Conservation (phyloP, 2,797 vertebrate species). For the Varecia variegata region DNA sequence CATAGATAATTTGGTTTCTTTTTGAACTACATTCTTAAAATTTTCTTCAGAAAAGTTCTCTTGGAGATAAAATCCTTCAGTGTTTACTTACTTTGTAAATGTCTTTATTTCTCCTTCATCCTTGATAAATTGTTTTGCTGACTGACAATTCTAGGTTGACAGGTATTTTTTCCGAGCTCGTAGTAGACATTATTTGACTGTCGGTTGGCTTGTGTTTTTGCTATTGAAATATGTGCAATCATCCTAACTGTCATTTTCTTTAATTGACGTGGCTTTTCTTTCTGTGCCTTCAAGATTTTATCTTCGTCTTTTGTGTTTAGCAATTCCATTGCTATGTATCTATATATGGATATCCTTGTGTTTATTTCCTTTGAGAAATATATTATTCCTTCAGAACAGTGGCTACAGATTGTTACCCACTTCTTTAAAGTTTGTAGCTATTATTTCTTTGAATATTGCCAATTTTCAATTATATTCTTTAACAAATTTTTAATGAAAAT, state of each 20-base stretch:
- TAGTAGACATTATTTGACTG: background rate
- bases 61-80: background rate
- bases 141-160: constrained; percentile 12
- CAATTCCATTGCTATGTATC: background rate
- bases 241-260: background rate
- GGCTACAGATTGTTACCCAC: background rate
- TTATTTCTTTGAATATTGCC: background rate
- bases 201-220: background rate
- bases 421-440: background rate
- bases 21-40: background rate
- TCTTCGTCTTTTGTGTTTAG: background rate
- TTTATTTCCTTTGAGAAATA: background rate
- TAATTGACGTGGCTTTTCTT: background rate
- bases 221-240: background rate
- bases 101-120: constrained; percentile 30
- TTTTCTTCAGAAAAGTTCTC: background rate
- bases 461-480: background rate
- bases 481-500: background rate
- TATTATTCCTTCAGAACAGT: background rate
- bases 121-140: background rate
- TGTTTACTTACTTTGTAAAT: constrained; percentile 21
- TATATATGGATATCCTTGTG: background rate
- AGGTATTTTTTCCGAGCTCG: background rate
- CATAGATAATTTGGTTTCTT: background rate
- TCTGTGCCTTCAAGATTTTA: constrained; percentile 8